Percentiles rank a stretch among this genome's conserved stretches.
These are phyloP conservation scores for Chaetodon trifasciatus DNA, from an alignment of 2,797 vertebrate genomes.

Conservation along the genomic window DNA sequence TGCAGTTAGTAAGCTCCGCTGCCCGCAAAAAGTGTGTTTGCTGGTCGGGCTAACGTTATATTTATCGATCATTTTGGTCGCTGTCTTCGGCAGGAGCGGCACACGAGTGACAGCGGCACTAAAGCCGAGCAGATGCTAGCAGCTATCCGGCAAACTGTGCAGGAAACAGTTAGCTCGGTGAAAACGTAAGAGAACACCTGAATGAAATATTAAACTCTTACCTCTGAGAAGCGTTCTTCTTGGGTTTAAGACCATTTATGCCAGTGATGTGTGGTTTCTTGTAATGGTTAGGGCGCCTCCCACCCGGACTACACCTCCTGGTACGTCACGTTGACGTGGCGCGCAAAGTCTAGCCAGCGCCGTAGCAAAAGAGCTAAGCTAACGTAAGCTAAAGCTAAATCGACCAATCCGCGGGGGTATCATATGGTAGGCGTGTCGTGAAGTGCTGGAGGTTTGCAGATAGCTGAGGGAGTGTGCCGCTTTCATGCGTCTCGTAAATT, in stretches of 20 bases:
- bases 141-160: conserved; percentile 2
- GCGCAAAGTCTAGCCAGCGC: neutral
- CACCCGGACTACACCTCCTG: conserved; percentile 65
- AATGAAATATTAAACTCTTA: conserved; percentile 38
- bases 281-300: conserved; percentile 41
- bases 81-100: conserved; percentile 8
- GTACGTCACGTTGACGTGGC: conserved; percentile 81
- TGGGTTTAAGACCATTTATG: conserved; percentile 37
- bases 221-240: conserved; percentile 45
- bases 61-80: neutral
- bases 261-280: neutral
- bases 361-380: no score
- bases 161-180: neutral
- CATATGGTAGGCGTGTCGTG: no score
- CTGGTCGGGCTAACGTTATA: neutral
- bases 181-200: neutral
- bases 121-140: neutral
- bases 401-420: no score
- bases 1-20: neutral
- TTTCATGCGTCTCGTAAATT: conserved; percentile 51
- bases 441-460: no score
- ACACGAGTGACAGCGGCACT: conserved; percentile 16
- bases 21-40: neutral
- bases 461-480: conserved; percentile 3
- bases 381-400: no score